phyloP scores from a whole-genome alignment of 2,797 vertebrate genomes.

The Pelobates cultripes region DNA sequence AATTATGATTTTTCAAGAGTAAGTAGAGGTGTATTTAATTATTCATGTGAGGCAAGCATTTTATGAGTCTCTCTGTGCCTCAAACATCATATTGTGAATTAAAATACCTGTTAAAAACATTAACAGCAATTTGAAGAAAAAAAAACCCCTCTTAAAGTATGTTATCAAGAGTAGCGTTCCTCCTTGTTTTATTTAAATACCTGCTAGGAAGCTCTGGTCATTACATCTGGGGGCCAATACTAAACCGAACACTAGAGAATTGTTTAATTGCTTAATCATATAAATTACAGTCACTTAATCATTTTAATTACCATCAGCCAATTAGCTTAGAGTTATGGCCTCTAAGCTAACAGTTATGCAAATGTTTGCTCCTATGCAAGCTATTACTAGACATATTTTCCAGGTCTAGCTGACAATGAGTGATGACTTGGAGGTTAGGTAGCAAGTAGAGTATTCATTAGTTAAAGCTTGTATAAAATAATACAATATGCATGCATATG shows the following conservation, averaged over 20 bases:
- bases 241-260: conserved; percentile 71
- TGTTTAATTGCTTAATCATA: conserved; percentile 87
- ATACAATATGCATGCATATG: not conserved
- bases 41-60: conserved; percentile 42
- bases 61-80: conserved; percentile 34
- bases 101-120: conserved; percentile 61
- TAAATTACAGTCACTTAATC: conserved; percentile 87
- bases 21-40: conserved; percentile 51
- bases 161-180: conserved; percentile 65
- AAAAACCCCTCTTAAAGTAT: conserved; percentile 16
- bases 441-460: conserved; percentile 57
- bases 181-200: conserved; percentile 55
- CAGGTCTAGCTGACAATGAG: conserved; percentile 72
- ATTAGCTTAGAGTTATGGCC: conserved; percentile 80
- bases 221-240: conserved; percentile 63
- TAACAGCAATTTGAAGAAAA: conserved; percentile 32
- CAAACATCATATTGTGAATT: conserved; percentile 61
- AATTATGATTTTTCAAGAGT: not conserved
- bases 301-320: conserved; percentile 84
- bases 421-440: conserved; percentile 64
- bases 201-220: conserved; percentile 68
- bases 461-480: conserved; percentile 15
- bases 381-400: conserved; percentile 76
- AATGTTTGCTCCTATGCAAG: conserved; percentile 78
- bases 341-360: conserved; percentile 81